These are phyloP conservation scores for Oplegnathus fasciatus DNA, from an alignment of 2,113 vertebrate species.

Conservation along the genomic window DNA sequence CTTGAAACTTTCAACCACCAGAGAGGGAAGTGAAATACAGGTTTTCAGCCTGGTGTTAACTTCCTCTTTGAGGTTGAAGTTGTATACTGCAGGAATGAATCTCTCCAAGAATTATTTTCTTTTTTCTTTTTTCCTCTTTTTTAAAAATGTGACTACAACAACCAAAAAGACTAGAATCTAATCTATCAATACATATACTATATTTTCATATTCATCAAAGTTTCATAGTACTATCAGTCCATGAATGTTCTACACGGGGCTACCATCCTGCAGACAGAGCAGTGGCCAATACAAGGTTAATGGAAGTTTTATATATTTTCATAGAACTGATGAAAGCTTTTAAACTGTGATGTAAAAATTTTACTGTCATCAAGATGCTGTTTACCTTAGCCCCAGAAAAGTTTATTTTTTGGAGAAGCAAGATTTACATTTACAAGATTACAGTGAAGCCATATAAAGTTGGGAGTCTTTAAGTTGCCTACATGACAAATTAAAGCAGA, in stretches of 20 bases:
- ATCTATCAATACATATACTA: neutral
- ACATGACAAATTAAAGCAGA: neutral
- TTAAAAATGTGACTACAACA: too few relatives aligned
- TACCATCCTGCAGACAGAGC: neutral
- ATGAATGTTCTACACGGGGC: neutral
- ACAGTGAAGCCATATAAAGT: neutral
- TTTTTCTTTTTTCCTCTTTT: neutral
- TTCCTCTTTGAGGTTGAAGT: too few relatives aligned
- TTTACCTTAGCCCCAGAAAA: neutral
- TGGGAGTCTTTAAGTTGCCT: neutral
- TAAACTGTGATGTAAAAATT: neutral
- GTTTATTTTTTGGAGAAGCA: neutral
- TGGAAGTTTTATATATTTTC: neutral
- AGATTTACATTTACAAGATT: neutral
- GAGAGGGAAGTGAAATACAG: too few relatives aligned
- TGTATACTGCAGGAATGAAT: too few relatives aligned
- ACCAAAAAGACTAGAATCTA: neutral
- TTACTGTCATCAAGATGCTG: neutral
- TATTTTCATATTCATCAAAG: neutral
- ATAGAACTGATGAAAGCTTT: neutral
- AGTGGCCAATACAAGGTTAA: neutral
- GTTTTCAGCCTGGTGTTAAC: too few relatives aligned
- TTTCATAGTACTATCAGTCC: neutral
- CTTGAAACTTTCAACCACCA: too few relatives aligned
- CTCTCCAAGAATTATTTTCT: neutral